A percentile compares a stretch with the other conserved stretches of the same genome.
phyloP scores from a whole-genome alignment of 2,797 vertebrate genomes.

The Anomalospiza imberbis region DNA sequence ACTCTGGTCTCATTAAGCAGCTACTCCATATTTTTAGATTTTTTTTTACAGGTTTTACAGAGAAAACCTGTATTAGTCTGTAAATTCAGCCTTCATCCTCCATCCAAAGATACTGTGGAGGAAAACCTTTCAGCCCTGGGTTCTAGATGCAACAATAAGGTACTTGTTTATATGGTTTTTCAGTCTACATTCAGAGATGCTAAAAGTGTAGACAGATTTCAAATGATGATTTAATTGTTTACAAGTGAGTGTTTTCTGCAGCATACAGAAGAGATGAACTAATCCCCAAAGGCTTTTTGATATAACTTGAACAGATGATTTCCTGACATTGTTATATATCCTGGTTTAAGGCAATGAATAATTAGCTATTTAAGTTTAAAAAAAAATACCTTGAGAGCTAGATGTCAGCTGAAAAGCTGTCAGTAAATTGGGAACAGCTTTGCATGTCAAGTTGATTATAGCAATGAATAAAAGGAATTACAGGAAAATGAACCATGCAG shows the following conservation, averaged over 20 bases:
- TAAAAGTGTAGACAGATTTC: constrained; percentile 28
- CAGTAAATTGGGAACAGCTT: constrained; percentile 72
- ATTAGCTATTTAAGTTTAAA: constrained; percentile 67
- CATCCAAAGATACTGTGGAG: neutral
- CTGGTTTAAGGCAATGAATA: constrained; percentile 66
- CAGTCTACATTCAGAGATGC: constrained; percentile 4
- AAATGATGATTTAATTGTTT: constrained; percentile 72
- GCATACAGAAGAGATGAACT: constrained; percentile 57
- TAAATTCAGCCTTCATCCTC: neutral
- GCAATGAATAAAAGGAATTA: constrained; percentile 61
- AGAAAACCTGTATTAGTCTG: neutral
- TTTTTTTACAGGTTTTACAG: neutral
- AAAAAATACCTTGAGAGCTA: constrained; percentile 70
- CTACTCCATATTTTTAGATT: neutral
- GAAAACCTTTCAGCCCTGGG: neutral
- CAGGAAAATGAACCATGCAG: constrained; percentile 44
- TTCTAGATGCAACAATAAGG: neutral
- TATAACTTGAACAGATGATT: constrained; percentile 59
- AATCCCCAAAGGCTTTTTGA: constrained; percentile 55
- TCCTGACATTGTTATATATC: constrained; percentile 68
- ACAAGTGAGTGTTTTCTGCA: constrained; percentile 53
- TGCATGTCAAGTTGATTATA: constrained; percentile 62
- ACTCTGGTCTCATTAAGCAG: neutral
- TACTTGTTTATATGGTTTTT: neutral
- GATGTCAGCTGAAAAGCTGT: constrained; percentile 70